These are phyloP conservation scores for Drosophila paranaensis DNA, from an alignment of 2,888 invertebrate genomes.

Conservation along the genomic window DNA sequence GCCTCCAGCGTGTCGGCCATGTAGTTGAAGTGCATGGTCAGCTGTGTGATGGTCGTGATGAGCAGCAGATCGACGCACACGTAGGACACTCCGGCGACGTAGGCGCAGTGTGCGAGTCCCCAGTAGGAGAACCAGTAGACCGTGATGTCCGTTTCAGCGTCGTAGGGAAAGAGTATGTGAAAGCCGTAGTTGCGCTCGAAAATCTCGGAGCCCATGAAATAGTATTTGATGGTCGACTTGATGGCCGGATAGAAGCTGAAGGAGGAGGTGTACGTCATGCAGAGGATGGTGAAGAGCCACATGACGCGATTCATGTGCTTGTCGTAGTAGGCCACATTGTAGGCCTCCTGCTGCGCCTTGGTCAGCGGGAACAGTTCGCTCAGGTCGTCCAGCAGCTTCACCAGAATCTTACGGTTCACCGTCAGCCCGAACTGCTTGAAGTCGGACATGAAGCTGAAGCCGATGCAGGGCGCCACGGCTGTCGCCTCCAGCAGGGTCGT, in stretches of 20 bases:
- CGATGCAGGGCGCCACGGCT: conserved; percentile 77
- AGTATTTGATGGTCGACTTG: conserved; percentile 60
- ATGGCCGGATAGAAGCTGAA: conserved; percentile 77
- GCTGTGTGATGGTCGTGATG: conserved; percentile 72
- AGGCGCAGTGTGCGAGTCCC: conserved; percentile 67
- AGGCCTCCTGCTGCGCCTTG: conserved; percentile 45
- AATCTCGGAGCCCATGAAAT: conserved; percentile 62
- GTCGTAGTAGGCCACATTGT: conserved; percentile 52
- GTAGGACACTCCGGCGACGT: conserved; percentile 75
- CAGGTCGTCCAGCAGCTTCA: conserved; percentile 64
- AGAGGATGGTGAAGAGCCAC: conserved; percentile 66
- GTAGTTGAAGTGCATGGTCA: conserved; percentile 76
- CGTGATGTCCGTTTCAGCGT: conserved; percentile 51
- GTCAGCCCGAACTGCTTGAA: conserved; percentile 73
- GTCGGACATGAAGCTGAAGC: conserved; percentile 72
- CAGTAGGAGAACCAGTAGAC: conserved; percentile 71
- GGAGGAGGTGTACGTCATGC: conserved; percentile 72
- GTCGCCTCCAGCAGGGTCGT: conserved; percentile 78
- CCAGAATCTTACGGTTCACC: conserved; percentile 45
- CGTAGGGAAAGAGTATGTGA: conserved; percentile 63
- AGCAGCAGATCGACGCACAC: conserved; percentile 77
- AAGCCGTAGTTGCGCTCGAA: conserved; percentile 70
- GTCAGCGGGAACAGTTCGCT: conserved; percentile 65
- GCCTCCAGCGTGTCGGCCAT: conserved; percentile 62
- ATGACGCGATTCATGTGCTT: conserved; percentile 63